These are phyloP conservation scores for Phalacrocorax brasilianus DNA, from an alignment of 2,113 vertebrate species.

Conservation along the genomic window DNA sequence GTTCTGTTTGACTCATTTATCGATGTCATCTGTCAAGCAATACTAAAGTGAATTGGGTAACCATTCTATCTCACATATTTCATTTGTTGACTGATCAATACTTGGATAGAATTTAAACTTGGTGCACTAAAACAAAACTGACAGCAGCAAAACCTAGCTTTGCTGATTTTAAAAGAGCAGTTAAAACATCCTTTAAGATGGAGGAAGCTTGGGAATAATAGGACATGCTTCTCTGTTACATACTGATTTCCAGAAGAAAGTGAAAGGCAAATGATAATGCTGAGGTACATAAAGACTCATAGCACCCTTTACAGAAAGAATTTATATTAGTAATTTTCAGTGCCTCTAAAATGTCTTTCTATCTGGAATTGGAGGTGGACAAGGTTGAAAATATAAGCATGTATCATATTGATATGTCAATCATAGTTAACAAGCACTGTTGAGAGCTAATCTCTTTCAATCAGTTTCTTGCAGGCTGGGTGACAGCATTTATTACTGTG, in stretches of 20 bases:
- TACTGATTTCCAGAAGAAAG: neutral
- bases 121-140: neutral
- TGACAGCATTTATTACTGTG: conserved; percentile 74
- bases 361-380: neutral
- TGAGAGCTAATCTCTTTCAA: conserved; percentile 64
- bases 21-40: neutral
- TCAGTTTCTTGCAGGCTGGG: conserved; percentile 41
- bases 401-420: conserved; percentile 58
- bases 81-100: neutral
- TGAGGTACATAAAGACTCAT: neutral
- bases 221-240: neutral
- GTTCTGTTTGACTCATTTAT: neutral
- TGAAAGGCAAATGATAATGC: neutral
- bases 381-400: conserved; percentile 20
- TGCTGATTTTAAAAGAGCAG: neutral
- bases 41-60: neutral
- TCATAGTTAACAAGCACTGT: conserved; percentile 66
- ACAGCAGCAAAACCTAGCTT: neutral
- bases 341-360: conserved; percentile 6
- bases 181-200: neutral
- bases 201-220: neutral
- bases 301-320: neutral
- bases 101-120: neutral
- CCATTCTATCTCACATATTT: neutral
- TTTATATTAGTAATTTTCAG: neutral